Evolutionary conservation across 2,113 vertebrate species (phyloP), one percentile per base, ranked within the genome.

Genomic region (Phalacrocorax carbo): DNA sequence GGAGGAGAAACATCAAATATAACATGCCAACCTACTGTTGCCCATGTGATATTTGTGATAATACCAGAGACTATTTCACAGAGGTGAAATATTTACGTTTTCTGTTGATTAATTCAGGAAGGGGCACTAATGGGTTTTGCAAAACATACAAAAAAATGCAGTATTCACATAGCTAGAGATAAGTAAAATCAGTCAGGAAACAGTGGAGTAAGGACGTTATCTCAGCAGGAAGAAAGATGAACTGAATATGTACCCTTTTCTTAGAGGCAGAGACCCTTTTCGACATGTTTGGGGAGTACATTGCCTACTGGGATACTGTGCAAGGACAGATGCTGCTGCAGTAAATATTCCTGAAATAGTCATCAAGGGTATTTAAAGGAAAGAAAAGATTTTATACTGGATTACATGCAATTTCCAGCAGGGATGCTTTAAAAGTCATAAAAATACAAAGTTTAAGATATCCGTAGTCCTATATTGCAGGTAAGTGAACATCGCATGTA

Each of bases 1-100:
- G 60, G 64, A 90, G 82, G 68, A 81, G 92, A 96, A 96, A 94
- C 79, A 95, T 95, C 94, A 96, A 88, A 91, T 84, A 73, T n/a
- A 95, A 81, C 83, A 81, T 96, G 82, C 78, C 78, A 91, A 86
- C 51, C 76, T 91, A 85, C 75, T 86, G 78, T 52, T 96, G 62
- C 70, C 68, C 78, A 48, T 73, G 95, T 89, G 92, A 91, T 80
- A 91, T 91, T 76, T 89, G 42, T 69, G 65, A 77, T 82, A 93
- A 94, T 73, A 94, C 78, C 71, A 80, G 36, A 91, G 36, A 69
- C 55, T 75, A 13, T 79, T 89, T 89, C 86, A 87, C 77, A 93
- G 69, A 79, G 80, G 72, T 86, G 87, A 85, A 95, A 94, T 87
- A 90, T 62, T 97, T 73, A 85, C 78, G 49, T 72, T 97, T 87